Percentiles rank a stretch among this genome's conserved stretches.
phyloP scores from a whole-genome alignment of 2,797 vertebrate species.

The Lithobates sylvaticus region DNA sequence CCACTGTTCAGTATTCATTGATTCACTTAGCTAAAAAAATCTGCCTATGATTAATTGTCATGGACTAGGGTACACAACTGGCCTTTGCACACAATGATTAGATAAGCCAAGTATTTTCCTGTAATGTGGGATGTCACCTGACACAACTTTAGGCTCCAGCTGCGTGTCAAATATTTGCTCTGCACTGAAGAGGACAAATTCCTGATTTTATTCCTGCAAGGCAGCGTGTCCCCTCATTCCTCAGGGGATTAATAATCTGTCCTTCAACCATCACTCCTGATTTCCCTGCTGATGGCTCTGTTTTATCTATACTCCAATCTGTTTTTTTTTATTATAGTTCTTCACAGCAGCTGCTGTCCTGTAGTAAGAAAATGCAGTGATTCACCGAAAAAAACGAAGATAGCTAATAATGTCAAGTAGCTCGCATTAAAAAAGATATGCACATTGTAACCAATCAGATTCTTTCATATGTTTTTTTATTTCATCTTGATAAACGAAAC shows the following conservation, averaged over 20 bases:
- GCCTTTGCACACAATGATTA: neutral
- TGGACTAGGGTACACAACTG: neutral
- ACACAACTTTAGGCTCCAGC: neutral
- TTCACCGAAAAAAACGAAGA: neutral
- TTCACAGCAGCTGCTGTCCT: neutral
- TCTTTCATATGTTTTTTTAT: neutral
- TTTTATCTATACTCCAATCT: neutral
- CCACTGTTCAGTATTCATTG: too few relatives aligned
- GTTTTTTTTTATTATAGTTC: neutral
- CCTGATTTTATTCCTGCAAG: slow-evolving; percentile 8
- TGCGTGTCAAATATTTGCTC: neutral
- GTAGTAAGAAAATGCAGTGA: neutral
- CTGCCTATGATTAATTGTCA: neutral
- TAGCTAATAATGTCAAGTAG: neutral
- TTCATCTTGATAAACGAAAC: neutral
- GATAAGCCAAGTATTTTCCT: neutral
- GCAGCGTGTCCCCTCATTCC: slow-evolving; percentile 8
- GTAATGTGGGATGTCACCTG: neutral
- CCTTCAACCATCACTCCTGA: neutral
- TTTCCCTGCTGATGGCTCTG: neutral
- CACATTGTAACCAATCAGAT: neutral
- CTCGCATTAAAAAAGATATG: neutral
- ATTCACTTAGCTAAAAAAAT: too few relatives aligned
- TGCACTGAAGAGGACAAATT: slow-evolving; percentile 10
- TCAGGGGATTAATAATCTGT: slow-evolving; percentile 1